Percentiles rank a stretch among this genome's conserved stretches.
Conservation (phyloP, 1,140 invertebrate species). For the Diorhabda sublineata region DNA sequence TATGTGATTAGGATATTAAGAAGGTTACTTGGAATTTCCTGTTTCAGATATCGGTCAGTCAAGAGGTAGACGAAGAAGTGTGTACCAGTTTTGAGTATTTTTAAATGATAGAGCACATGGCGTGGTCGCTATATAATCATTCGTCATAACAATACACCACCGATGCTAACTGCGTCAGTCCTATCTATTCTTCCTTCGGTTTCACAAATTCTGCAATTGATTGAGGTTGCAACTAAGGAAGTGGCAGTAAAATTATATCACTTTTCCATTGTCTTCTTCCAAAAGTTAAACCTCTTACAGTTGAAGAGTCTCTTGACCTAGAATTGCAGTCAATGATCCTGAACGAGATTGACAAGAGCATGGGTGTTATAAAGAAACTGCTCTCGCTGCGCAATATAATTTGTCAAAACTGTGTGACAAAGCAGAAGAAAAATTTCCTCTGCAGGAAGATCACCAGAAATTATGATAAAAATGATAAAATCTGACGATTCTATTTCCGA, state of each 20-base stretch:
- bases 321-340: slow-evolving; percentile 30
- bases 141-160: slow-evolving; percentile 39
- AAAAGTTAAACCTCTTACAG: slow-evolving; percentile 32
- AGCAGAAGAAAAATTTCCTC: slow-evolving; percentile 34
- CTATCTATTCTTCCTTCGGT: slow-evolving; percentile 38
- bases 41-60: no score
- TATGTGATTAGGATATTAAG: no score
- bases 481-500: neutral
- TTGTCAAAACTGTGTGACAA: slow-evolving; percentile 45
- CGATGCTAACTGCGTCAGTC: slow-evolving; percentile 40
- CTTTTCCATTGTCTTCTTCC: slow-evolving; percentile 43
- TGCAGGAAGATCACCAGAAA: slow-evolving; percentile 27
- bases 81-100: no score
- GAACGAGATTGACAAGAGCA: slow-evolving; percentile 35
- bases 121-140: slow-evolving; percentile 16
- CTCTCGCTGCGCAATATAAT: slow-evolving; percentile 28
- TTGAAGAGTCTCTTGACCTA: slow-evolving; percentile 26
- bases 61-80: no score
- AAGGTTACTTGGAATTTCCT: no score
- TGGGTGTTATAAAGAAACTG: slow-evolving; percentile 39
- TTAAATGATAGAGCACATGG: no score
- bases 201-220: slow-evolving; percentile 37
- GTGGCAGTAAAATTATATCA: slow-evolving; percentile 47
- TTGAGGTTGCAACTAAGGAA: slow-evolving; percentile 44
- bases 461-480: slow-evolving; percentile 27